Percentiles rank a stretch among this genome's conserved stretches.
These are phyloP conservation scores for Capreolus pygargus DNA, from an alignment of 2,113 vertebrate species.

Conservation along the genomic window DNA sequence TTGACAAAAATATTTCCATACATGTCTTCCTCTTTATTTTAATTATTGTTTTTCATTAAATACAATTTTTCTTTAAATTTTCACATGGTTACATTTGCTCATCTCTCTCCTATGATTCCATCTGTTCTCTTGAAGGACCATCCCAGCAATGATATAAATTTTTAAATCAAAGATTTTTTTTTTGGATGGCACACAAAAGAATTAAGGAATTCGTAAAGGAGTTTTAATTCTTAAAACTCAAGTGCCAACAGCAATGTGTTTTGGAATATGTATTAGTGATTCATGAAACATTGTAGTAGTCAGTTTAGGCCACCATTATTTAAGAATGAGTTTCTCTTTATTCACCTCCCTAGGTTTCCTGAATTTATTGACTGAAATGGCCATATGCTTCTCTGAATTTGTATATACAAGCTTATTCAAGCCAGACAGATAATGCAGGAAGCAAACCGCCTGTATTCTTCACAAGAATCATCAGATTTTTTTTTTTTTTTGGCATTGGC, in stretches of 20 bases:
- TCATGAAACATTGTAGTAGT: not conserved
- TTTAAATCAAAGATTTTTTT: not conserved
- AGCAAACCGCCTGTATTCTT: not conserved
- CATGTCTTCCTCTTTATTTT: not conserved
- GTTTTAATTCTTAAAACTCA: not conserved
- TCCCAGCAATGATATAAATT: not conserved
- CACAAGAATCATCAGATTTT: not conserved
- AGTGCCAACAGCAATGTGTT: not conserved
- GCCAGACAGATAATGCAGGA: not conserved
- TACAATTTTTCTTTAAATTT: not conserved
- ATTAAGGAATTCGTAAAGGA: not conserved
- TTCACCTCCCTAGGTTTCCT: not conserved
- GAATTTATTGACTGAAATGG: not conserved
- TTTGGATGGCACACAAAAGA: not conserved
- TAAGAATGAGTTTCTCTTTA: not conserved
- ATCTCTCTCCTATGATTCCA: not conserved
- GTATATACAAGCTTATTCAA: not conserved
- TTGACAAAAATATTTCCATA: not conserved
- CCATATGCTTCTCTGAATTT: not conserved
- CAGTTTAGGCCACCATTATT: not conserved
- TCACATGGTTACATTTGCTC: not conserved
- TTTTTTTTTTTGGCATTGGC: not conserved
- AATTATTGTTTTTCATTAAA: not conserved
- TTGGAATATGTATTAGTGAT: not conserved
- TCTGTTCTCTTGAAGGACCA: not conserved